These are phyloP conservation scores for Cassiopea andromeda DNA, from an alignment of 30 jellyfish, hydroid and myxozoan genomes.

Conservation along the genomic window DNA sequence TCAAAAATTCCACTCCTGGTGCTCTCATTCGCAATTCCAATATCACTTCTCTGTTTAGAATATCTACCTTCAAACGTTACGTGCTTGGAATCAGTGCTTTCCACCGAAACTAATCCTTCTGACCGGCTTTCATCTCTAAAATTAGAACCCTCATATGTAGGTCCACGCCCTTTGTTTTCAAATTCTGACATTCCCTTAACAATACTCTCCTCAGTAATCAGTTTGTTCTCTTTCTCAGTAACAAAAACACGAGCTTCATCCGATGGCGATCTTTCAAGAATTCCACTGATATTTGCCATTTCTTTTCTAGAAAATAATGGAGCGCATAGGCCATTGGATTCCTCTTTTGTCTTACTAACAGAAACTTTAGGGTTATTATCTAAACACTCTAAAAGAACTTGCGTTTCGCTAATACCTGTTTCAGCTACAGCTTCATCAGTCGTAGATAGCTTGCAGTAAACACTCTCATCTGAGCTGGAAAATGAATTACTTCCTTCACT, in stretches of 20 bases:
- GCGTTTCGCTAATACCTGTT: neutral
- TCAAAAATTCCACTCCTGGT: neutral
- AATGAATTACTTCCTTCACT: neutral
- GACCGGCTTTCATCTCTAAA: neutral
- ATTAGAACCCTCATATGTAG: neutral
- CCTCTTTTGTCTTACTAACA: neutral
- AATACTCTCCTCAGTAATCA: neutral
- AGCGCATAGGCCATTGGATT: neutral
- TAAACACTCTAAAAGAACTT: neutral
- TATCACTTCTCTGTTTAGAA: neutral
- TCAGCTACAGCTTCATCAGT: neutral
- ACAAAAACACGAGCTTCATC: neutral
- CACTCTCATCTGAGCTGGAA: conserved; percentile 37
- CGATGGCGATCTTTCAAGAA: neutral
- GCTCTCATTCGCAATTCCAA: neutral
- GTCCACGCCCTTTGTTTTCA: neutral
- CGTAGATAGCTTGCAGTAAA: neutral
- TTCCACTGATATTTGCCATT: neutral
- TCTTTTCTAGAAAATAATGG: neutral
- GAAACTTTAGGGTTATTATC: neutral
- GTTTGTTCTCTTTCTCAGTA: neutral
- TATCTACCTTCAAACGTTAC: neutral
- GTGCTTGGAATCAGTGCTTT: neutral
- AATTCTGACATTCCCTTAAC: neutral
- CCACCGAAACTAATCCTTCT: neutral